Conservation (phyloP, 2,797 vertebrate genomes). For the Diceros bicornis region DNA sequence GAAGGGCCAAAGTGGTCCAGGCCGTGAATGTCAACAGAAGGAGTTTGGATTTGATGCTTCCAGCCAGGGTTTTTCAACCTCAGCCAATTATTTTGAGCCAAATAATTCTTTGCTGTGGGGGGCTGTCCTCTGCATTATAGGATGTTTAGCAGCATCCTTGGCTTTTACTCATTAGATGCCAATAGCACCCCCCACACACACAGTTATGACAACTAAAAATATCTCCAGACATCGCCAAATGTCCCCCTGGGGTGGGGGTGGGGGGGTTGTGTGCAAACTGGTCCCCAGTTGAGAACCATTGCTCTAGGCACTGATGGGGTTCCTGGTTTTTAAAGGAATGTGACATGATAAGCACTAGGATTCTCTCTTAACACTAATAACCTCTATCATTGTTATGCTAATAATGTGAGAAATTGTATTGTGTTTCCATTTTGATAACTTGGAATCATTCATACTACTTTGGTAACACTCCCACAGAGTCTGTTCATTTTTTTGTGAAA, state of each 20-base stretch:
- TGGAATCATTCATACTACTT: neutral
- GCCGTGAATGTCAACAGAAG: neutral
- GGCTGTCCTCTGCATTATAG: neutral
- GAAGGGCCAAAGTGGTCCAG: neutral
- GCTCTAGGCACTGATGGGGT: neutral
- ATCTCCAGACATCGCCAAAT: neutral
- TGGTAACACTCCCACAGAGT: conserved; percentile 3
- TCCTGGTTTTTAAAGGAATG: neutral
- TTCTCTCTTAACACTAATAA: neutral
- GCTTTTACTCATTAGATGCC: conserved; percentile 12
- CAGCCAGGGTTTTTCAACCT: neutral
- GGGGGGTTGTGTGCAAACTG: neutral
- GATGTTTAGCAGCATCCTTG: neutral
- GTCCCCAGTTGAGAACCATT: neutral
- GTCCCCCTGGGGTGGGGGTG: neutral
- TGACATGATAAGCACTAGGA: neutral
- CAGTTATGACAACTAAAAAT: conserved; percentile 43
- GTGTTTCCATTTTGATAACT: conserved; percentile 40
- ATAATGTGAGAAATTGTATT: neutral
- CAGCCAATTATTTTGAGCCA: neutral
- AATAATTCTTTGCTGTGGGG: neutral
- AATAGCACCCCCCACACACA: neutral
- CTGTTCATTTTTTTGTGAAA: conserved; percentile 45
- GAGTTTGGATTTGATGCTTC: conserved; percentile 13
- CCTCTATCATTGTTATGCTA: neutral